Conservation (phyloP, 2,797 vertebrate species). For the Spinus olivaceus region DNA sequence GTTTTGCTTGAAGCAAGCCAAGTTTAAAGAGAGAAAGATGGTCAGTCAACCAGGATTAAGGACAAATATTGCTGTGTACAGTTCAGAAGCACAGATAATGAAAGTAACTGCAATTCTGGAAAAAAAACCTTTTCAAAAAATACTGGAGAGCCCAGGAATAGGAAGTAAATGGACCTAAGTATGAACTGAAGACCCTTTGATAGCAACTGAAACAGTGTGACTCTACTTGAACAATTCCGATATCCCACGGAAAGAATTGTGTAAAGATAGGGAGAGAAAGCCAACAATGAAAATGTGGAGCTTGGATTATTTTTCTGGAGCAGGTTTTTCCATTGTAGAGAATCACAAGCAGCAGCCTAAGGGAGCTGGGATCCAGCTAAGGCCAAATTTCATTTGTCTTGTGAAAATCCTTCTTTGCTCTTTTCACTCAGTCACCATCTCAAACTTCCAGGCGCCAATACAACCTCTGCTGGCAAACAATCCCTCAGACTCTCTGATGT, state of each 20-base stretch:
- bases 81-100: background rate
- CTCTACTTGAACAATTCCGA: background rate
- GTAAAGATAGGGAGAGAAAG: background rate
- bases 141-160: background rate
- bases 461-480: background rate
- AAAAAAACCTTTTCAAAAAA: background rate
- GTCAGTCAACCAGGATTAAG: background rate
- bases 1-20: slow-evolving; percentile 31
- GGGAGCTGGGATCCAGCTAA: background rate
- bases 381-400: background rate
- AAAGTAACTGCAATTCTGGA: background rate
- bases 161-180: background rate
- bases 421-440: background rate
- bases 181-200: background rate
- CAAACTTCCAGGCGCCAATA: background rate
- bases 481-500: background rate
- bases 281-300: background rate
- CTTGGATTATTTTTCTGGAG: background rate
- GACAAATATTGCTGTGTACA: background rate
- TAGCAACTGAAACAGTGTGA: background rate
- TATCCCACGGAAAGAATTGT: background rate
- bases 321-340: background rate
- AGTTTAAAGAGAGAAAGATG: background rate
- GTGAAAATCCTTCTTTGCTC: background rate
- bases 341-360: background rate